Conservation (phyloP, 2,888 invertebrate species). For the Argynnis bischoffii region DNA sequence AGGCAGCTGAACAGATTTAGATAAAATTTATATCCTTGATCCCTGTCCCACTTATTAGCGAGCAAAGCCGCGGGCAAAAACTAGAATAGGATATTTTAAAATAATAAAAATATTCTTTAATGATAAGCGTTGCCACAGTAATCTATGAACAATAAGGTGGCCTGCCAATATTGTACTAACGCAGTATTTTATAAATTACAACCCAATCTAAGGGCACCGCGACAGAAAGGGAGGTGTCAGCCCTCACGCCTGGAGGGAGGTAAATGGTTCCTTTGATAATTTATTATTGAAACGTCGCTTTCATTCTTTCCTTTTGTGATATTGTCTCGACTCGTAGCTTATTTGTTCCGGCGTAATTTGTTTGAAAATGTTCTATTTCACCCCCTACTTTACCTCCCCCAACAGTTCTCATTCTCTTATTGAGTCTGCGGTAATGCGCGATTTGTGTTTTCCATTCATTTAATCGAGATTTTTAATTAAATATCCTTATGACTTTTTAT, state of each 20-base stretch:
- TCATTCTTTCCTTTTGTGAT: constrained; percentile 69
- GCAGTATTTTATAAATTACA: constrained; percentile 8
- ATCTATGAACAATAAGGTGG: background rate
- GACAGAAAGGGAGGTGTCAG: constrained; percentile 66
- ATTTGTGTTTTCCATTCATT: constrained; percentile 37
- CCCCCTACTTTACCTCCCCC: constrained; percentile 35
- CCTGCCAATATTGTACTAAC: background rate
- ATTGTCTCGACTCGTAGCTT: constrained; percentile 64
- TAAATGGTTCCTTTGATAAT: constrained; percentile 64
- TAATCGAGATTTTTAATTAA: constrained; percentile 30
- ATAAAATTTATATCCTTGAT: no score
- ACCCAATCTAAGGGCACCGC: constrained; percentile 55
- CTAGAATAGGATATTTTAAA: no score
- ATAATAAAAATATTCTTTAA: no score
- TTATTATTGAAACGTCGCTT: constrained; percentile 76
- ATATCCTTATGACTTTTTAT: constrained; percentile 14
- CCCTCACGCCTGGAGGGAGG: constrained; percentile 53
- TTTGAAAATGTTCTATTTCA: constrained; percentile 51
- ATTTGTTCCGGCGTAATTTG: constrained; percentile 68
- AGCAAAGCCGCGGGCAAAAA: no score
- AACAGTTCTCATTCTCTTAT: constrained; percentile 36
- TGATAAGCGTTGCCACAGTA: background rate
- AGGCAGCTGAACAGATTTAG: no score
- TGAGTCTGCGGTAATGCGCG: constrained; percentile 40
- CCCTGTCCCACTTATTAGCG: no score